Evolutionary conservation across 1,140 invertebrate species (phyloP), one percentile per base, ranked within the genome.

Genomic region (Formica selysi): DNA sequence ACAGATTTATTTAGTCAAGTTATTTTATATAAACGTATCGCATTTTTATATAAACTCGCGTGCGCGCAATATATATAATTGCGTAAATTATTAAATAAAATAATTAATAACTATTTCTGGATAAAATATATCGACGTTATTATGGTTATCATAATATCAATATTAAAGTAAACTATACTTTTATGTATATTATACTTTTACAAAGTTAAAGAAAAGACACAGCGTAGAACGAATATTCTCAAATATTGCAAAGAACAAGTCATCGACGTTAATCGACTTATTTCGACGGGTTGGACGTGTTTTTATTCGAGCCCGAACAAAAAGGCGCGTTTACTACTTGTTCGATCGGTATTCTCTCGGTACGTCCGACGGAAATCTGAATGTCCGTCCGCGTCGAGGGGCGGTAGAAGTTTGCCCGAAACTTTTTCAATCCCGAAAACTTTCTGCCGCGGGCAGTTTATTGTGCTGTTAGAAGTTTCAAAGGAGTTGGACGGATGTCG

Each of bases 391-490:
- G 86, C 29, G 73, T 62, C 89, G 80, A 91, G 87, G 90, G 90
- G 88, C 78, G 86, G 85, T 59, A 91, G 88, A 91, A 88, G 76
- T 88, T 93, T 90, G 83, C 76, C 64, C 76, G 87, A 93, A 93
- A 93, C 89, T 93, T 93, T 93, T 93, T 93, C 92, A 93, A 93
- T 93, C 85, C 88, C 70, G 85, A 91, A 90, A 93, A 92, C 89
- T 93, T 92, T 86, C 84, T 85, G 88, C 85, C 76, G 76, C 76
- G 86, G 87, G 57, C 86, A 90, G 92, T 92, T 91, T 92, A 92
- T 92, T 93, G 92, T 92, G 88, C 87, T 90, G 92, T 91, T 93
- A 91, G 88, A 57, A 91, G 88, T 92, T 91, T 91, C 90, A 92
- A 93, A 92, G 83, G 88, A 92, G 85, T 89, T 89, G 89, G 64